phyloP scores from a whole-genome alignment of 2,113 vertebrate species.

The Poecile atricapillus region DNA sequence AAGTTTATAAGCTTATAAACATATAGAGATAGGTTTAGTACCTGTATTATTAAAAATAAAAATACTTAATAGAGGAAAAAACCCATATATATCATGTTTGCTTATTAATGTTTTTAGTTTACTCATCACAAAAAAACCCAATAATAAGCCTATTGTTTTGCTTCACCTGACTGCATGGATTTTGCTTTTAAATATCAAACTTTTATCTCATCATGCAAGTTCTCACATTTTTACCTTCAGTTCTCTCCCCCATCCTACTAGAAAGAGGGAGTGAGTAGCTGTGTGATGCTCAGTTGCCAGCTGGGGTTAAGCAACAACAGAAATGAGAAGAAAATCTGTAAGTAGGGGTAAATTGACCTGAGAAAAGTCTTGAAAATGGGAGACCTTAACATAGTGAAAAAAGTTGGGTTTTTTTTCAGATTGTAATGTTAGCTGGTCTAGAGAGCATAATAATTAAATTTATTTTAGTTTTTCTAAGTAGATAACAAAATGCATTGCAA shows the following conservation, averaged over 20 bases:
- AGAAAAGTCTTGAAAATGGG: neutral
- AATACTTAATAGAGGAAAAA: neutral
- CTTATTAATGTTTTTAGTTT: neutral
- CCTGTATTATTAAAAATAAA: neutral
- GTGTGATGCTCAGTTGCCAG: neutral
- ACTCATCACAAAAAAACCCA: neutral
- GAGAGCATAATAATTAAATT: neutral
- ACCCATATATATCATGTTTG: accelerated
- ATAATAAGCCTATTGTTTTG: neutral
- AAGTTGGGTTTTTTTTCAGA: neutral
- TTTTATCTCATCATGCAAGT: neutral
- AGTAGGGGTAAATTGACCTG: neutral
- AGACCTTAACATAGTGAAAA: neutral
- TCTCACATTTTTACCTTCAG: neutral
- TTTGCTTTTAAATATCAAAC: neutral
- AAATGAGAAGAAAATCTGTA: neutral
- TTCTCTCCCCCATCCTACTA: neutral
- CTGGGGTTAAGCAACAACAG: neutral
- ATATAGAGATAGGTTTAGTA: neutral
- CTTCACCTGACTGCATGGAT: neutral
- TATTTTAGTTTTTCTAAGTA: neutral
- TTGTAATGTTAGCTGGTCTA: neutral
- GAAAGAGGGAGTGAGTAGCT: neutral
- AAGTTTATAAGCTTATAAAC: neutral
- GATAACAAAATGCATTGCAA: neutral